Evolutionary conservation across 2,113 vertebrate species (phyloP).

Genomic region (human): GRCh38 chr2:68362001-68362500

Average conservation of each 20-base stretch:
- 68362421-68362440: neutral
- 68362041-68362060: neutral
- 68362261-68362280: neutral
- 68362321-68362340: neutral
- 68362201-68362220: too few species aligned
- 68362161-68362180: conserved; percentile 67
- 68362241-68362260: accelerated
- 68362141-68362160: neutral
- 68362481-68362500: neutral
- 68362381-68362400: neutral
- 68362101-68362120: neutral
- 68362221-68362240: neutral
- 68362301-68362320: neutral
- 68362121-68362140: neutral
- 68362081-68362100: neutral
- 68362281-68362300: neutral
- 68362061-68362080: neutral
- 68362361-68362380: neutral
- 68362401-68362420: neutral
- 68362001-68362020: neutral
- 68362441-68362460: neutral
- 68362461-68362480: neutral
- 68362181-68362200: neutral
- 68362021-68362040: neutral
- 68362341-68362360: neutral